Evolutionary conservation across 2,888 invertebrate genomes (phyloP), one percentile per base, ranked within the genome.

Genomic region (Xanthorhoe designata): DNA sequence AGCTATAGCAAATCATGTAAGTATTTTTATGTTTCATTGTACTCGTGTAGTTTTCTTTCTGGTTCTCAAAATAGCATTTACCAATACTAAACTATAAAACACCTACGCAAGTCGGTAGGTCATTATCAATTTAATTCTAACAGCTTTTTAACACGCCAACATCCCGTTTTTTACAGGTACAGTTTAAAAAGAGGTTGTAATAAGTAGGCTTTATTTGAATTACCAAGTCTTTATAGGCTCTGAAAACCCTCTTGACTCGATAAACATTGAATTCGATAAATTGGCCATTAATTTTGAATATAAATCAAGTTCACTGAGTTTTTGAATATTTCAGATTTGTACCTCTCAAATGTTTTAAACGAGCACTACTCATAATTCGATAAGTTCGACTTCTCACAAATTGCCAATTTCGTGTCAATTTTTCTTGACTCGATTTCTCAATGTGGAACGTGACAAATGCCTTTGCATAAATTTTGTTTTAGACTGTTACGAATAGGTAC

Each of bases 401-500:
- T 77, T 77, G 77, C 58, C 75, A 75, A 75, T 75, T 77, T 68
- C 71, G 68, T 74, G 65, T 71, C 72, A 73, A 68, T 72, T 78
- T 79, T 77, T 78, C 75, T 54, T 64, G 67, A 76, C 74, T 77
- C 76, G 73, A 79, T 78, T 76, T 74, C 72, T 76, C 73, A 75
- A 72, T 69, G 69, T 66, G 69, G 71, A 75, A 78, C 79, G 79
- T 78, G 81, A 81, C 78, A 77, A 80, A 81, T 78, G 75, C 66
- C 74, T 76, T 61, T 67, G 72, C 76, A 79, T 76, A 80, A 78
- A 81, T 79, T 78, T 73, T 76, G 72, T 77, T 75, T 73, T 68
- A 68, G 72, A 32, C 68, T 29, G 68, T 24, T 24, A 24, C 2
- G 24, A 32, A 32, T 7, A 32, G 0, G 68, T 69, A 69, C 69